Conservation (phyloP, 2,113 vertebrate species). For the Kryptolebias marmoratus region DNA sequence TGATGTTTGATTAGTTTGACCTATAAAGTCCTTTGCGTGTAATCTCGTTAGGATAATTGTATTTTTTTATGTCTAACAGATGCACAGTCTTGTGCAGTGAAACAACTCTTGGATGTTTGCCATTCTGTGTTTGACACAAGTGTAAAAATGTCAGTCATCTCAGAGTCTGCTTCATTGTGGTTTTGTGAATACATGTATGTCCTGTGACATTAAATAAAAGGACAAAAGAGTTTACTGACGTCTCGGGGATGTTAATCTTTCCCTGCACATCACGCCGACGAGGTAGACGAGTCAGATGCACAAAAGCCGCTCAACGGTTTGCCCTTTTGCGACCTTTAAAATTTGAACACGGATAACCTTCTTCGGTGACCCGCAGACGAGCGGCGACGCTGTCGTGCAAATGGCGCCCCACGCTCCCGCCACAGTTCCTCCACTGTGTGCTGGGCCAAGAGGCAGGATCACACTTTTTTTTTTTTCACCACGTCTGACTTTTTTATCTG, state of each 20-base stretch:
- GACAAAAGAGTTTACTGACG: conserved; percentile 44
- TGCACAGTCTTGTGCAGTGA: neutral
- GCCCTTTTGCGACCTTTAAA: conserved; percentile 74
- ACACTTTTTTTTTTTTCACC: neutral
- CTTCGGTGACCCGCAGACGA: conserved; percentile 22
- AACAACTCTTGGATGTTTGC: neutral
- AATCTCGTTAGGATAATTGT: conserved; percentile 2
- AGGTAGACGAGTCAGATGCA: conserved; percentile 19
- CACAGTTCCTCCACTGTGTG: conserved; percentile 19
- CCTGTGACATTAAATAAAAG: conserved; percentile 68
- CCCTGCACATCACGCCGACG: neutral
- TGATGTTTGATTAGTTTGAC: neutral
- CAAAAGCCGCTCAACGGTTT: conserved; percentile 39
- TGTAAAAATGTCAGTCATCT: conserved; percentile 1
- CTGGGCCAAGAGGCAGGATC: conserved; percentile 14
- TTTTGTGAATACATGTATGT: conserved; percentile 39
- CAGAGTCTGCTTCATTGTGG: conserved; percentile 28
- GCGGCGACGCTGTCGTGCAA: conserved; percentile 35
- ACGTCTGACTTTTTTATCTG: neutral
- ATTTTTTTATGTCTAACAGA: neutral
- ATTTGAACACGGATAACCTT: conserved; percentile 49
- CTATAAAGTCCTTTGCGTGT: conserved; percentile 17
- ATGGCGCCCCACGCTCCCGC: conserved; percentile 16
- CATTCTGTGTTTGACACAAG: conserved; percentile 22
- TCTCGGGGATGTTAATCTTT: conserved; percentile 41